These are phyloP conservation scores for Oxyscelio sp. DNA, from an alignment of 2,888 invertebrate species.

Conservation along the genomic window DNA sequence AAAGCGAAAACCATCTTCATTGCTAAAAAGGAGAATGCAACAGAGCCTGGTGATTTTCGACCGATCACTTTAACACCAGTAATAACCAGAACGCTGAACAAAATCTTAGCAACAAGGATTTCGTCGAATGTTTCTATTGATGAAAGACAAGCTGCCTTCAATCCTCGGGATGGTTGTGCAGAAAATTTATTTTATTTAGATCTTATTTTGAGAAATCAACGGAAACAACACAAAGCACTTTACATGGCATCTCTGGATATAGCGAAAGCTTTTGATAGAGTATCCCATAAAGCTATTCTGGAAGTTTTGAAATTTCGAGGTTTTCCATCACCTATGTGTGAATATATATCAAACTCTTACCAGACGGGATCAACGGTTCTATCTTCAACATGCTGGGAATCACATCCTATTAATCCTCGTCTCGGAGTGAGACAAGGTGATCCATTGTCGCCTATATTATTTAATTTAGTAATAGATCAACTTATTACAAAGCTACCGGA, in stretches of 20 bases:
- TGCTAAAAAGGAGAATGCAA: conserved; percentile 13
- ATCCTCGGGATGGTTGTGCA: conserved; percentile 15
- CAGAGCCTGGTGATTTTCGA: conserved; percentile 13
- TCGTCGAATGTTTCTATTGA: conserved; percentile 29
- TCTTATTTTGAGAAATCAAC: neutral
- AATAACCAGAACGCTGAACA: neutral
- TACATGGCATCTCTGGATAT: conserved; percentile 51
- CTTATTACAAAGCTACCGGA: neutral
- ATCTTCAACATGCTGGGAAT: neutral
- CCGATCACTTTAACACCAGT: conserved; percentile 27
- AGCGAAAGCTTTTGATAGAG: conserved; percentile 50
- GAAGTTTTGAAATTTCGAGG: neutral
- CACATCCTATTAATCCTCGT: neutral
- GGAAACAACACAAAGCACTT: neutral
- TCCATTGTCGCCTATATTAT: conserved; percentile 69
- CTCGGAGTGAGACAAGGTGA: conserved; percentile 70
- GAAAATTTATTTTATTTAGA: conserved; percentile 31
- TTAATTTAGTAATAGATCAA: conserved; percentile 70
- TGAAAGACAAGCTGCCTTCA: conserved; percentile 69
- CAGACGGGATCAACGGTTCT: neutral
- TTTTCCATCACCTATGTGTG: neutral
- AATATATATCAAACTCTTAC: neutral
- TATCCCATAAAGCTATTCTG: neutral
- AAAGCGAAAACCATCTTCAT: conserved; percentile 13
- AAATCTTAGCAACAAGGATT: conserved; percentile 6